These are phyloP conservation scores for Dolichallabes microphthalmus DNA, from an alignment of 2,113 vertebrate genomes.

Conservation along the genomic window DNA sequence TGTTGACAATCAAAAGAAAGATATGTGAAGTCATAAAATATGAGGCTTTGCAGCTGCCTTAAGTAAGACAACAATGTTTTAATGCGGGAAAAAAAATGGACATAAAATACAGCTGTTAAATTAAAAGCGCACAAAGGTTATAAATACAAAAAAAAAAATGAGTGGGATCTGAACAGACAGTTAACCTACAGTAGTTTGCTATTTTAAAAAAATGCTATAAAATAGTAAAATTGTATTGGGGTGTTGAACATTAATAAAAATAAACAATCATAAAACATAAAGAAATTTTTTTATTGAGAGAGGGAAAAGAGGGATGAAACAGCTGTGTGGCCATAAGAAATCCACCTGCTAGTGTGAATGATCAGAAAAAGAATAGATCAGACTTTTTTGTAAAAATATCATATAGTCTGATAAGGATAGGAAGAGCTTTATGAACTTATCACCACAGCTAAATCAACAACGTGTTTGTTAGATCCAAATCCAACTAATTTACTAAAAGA, in stretches of 20 bases:
- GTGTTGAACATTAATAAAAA: background rate
- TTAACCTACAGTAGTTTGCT: background rate
- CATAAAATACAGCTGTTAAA: background rate
- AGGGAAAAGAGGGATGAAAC: background rate
- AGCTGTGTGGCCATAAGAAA: too few relatives aligned
- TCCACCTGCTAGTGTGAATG: too few relatives aligned
- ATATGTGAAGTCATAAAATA: slow-evolving; percentile 46
- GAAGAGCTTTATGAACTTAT: too few relatives aligned
- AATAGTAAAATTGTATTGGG: background rate
- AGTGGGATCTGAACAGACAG: background rate
- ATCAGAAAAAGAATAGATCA: too few relatives aligned
- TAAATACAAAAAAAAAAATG: background rate
- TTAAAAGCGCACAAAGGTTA: background rate
- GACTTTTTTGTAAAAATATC: too few relatives aligned
- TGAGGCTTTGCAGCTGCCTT: slow-evolving; percentile 24
- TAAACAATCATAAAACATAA: too few relatives aligned
- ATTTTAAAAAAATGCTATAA: background rate
- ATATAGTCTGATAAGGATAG: too few relatives aligned
- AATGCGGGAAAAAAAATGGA: slow-evolving; percentile 33
- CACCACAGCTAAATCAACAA: too few relatives aligned
- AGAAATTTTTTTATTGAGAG: background rate
- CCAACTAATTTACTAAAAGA: too few relatives aligned
- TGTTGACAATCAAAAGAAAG: slow-evolving; percentile 55
- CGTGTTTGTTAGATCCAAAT: too few relatives aligned
- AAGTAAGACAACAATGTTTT: background rate